A percentile compares a stretch with the other conserved stretches of the same genome.
These are phyloP conservation scores for Campoplex nolae DNA, from an alignment of 2,888 invertebrate species.

Conservation along the genomic window DNA sequence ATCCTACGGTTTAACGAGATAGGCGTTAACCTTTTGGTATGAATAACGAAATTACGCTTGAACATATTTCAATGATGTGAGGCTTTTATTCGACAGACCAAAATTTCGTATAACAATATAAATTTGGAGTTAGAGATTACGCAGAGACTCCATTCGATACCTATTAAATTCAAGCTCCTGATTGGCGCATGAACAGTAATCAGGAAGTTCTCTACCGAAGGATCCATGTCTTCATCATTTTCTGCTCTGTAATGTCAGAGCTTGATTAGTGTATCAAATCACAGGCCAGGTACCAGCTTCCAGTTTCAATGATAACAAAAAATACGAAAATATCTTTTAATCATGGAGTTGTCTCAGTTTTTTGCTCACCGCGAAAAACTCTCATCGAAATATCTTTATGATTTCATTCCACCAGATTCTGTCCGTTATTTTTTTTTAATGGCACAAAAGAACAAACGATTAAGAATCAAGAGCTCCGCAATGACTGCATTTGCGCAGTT, in stretches of 20 bases:
- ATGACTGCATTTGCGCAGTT: not conserved
- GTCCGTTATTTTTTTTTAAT: slow-evolving; percentile 61
- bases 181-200: not conserved
- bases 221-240: not conserved
- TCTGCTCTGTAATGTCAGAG: not conserved
- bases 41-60: slow-evolving; percentile 18
- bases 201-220: not conserved
- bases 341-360: slow-evolving; percentile 62
- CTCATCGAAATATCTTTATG: slow-evolving; percentile 28
- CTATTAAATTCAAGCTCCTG: not conserved
- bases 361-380: slow-evolving; percentile 52
- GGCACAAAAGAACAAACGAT: slow-evolving; percentile 69
- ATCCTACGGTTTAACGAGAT: slow-evolving; percentile 29
- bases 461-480: slow-evolving; percentile 73
- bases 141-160: not conserved
- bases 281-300: not conserved
- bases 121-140: not conserved
- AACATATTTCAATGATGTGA: slow-evolving; percentile 15
- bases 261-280: not conserved
- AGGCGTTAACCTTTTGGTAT: slow-evolving; percentile 4
- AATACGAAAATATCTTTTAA: not conserved
- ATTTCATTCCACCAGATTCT: not conserved
- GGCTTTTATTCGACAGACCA: not conserved
- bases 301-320: not conserved
- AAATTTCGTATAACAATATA: slow-evolving; percentile 1